phyloP scores from a whole-genome alignment of 2,888 invertebrate species.

The Neocrepidodera transversa region DNA sequence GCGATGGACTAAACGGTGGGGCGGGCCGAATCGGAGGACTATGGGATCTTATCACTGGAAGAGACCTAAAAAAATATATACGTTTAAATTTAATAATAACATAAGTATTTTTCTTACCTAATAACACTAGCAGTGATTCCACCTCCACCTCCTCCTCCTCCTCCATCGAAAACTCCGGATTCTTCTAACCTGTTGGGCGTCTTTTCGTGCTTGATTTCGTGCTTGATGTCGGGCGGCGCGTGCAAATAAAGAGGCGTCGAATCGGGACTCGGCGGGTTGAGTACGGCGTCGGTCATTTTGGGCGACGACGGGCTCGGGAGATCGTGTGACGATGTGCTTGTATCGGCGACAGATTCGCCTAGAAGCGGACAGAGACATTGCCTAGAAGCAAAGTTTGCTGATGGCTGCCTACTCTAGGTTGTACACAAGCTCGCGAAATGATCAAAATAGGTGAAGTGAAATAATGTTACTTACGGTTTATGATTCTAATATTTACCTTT shows the following conservation, averaged over 20 bases:
- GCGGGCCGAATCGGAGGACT: constrained; percentile 52
- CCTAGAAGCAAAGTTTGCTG: constrained; percentile 58
- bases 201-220: constrained; percentile 65
- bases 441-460: no score
- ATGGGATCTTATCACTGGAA: constrained; percentile 54
- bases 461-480: no score
- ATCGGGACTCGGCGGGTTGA: constrained; percentile 66
- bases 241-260: constrained; percentile 63
- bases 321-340: constrained; percentile 91
- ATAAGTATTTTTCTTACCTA: constrained; percentile 38
- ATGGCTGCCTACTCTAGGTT: constrained; percentile 55
- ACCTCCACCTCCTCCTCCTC: constrained; percentile 53
- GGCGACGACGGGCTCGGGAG: constrained; percentile 84
- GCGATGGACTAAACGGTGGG: constrained; percentile 54
- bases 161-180: constrained; percentile 65
- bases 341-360: constrained; percentile 93
- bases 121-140: constrained; percentile 55
- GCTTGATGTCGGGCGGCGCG: no score
- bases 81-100: no score
- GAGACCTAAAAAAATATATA: constrained; percentile 32
- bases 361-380: constrained; percentile 63
- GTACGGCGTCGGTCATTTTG: constrained; percentile 70
- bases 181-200: constrained; percentile 61
- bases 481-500: no score
- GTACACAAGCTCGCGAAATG: constrained; percentile 29